Percentiles rank a stretch among this genome's conserved stretches.
Evolutionary conservation across 2,888 invertebrate species (phyloP).

Genomic region (Zaprionus obscuricornis): DNA sequence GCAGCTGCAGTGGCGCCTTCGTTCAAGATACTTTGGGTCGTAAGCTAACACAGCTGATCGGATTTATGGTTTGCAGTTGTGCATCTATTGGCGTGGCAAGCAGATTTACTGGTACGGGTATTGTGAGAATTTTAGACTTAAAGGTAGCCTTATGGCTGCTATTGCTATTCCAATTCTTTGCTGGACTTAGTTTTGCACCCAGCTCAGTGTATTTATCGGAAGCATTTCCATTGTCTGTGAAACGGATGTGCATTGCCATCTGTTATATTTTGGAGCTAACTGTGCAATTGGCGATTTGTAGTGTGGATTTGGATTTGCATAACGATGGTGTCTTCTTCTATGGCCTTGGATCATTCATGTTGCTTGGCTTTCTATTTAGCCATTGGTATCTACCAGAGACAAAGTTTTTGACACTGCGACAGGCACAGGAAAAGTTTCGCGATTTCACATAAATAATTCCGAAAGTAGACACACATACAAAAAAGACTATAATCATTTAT

Average conservation of each 20-base stretch:
- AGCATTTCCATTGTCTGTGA: slow-evolving; percentile 75
- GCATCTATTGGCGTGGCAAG: slow-evolving; percentile 64
- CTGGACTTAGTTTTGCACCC: slow-evolving; percentile 65
- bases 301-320: slow-evolving; percentile 21
- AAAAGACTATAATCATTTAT: slow-evolving; percentile 19
- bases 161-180: slow-evolving; percentile 66
- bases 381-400: slow-evolving; percentile 78
- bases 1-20: slow-evolving; percentile 55
- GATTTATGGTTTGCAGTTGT: slow-evolving; percentile 59
- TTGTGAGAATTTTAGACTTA: slow-evolving; percentile 30
- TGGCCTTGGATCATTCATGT: slow-evolving; percentile 56
- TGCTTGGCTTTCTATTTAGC: slow-evolving; percentile 56
- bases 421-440: slow-evolving; percentile 69
- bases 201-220: slow-evolving; percentile 77
- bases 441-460: slow-evolving; percentile 42
- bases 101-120: slow-evolving; percentile 50
- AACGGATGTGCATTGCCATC: slow-evolving; percentile 68
- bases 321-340: slow-evolving; percentile 51
- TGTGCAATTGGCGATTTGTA: slow-evolving; percentile 63
- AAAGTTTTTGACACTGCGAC: slow-evolving; percentile 62
- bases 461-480: slow-evolving; percentile 22
- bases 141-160: slow-evolving; percentile 61
- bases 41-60: slow-evolving; percentile 59
- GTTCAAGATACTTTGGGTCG: slow-evolving; percentile 71
- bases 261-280: slow-evolving; percentile 65